Evolutionary conservation across 2,888 invertebrate species (phyloP), one percentile per base, ranked within the genome.

Genomic region (Catocala fraxini): DNA sequence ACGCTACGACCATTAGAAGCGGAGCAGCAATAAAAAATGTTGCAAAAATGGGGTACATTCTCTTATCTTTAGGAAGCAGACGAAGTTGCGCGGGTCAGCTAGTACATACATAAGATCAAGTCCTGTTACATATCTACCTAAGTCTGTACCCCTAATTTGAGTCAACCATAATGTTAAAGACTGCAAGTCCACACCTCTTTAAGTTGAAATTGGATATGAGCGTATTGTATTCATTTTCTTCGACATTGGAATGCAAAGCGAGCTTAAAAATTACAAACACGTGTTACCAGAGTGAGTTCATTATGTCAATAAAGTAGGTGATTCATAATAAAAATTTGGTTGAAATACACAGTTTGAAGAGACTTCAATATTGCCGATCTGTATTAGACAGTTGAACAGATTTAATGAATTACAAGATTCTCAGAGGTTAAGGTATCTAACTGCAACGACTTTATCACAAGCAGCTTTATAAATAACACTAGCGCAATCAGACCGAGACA

Each of bases 301-400:
- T 70, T 79, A 66, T 78, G 75, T 77, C 77, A 83, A 84, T 79
- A 81, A 68, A 70, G 57, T 62, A 56, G 52, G 53, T 68, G 70
- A 63, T 63, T 76, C 68, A 77, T 76, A 77, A 68, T 66, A 57
- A 71, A n/a, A 79, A 66, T 65, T 59, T 64, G 65, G 35, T 33
- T 47, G 49, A 49, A 68, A 60, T 58, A 41, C 48, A 42, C 33
- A 53, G 34, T 11, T 56, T 34, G 9, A 51, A 4, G 43, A 53
- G 62, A 63, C 13, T 55, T 43, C 10, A 1, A 35, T n/a, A 25
- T 55, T 53, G 49, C 12, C 46, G 47, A 25, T 59, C 4, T 59
- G 34, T 25, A 51, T 47, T 47, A 33, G 55, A 53, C 39, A 63
- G 54, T 56, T 51, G 46, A 39, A 39, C 9, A 39, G 47, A 6